phyloP scores from a whole-genome alignment of 2,113 vertebrate genomes.

The Bucco capensis region DNA sequence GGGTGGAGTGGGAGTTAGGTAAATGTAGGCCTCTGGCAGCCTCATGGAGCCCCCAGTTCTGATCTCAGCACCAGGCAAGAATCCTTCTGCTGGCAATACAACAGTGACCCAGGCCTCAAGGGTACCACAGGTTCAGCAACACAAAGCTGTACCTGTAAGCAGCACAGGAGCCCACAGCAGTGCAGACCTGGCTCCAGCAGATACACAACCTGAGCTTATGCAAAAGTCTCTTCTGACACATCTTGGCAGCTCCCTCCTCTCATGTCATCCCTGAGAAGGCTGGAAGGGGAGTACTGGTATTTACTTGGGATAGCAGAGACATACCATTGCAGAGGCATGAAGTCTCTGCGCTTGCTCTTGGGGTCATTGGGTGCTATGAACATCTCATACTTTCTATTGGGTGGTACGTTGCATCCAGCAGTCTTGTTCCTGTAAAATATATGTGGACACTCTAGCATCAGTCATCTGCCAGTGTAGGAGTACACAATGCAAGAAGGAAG shows the following conservation, averaged over 20 bases:
- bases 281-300: neutral
- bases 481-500: neutral
- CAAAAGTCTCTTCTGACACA: neutral
- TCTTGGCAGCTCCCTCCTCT: neutral
- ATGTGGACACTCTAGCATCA: neutral
- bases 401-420: neutral
- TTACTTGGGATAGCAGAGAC: neutral
- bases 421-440: neutral
- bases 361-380: neutral
- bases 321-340: neutral
- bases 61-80: neutral
- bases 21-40: neutral
- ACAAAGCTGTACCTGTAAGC: neutral
- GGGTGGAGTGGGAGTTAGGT: neutral
- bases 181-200: neutral
- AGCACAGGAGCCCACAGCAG: neutral
- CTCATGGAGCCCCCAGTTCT: neutral
- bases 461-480: neutral
- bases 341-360: neutral
- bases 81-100: neutral
- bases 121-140: rapidly evolving
- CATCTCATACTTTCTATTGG: neutral
- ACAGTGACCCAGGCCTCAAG: neutral
- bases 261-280: neutral
- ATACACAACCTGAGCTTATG: neutral